Base-by-base conservation (phyloP, 2,113 vertebrate species). In the Hemiprocne comata region DNA sequence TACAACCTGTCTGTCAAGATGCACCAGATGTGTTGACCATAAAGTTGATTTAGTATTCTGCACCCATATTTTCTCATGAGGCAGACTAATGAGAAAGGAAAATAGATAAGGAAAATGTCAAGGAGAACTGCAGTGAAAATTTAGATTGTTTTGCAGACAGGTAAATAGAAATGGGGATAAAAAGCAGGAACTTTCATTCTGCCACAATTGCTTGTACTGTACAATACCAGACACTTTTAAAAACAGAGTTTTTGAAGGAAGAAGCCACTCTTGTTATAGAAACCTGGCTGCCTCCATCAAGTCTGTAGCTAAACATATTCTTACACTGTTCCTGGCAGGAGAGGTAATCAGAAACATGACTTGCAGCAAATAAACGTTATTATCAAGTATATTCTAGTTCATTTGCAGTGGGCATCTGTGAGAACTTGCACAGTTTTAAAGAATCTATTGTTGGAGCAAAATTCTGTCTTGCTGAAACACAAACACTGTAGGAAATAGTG, bases 91-190 rank as follows among this genome's bases (percentile, higher is more conserved):
- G 85, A 95, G 92, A 94, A 88, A 94, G 79, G 90, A 95, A 97
- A 94, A 74, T 86, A 97, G 94, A 92, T 96, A 95, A 97, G 88
- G 74, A 71, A 96, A 96, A 98, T 97, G 95, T 97, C 97, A 97
- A 97, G 95, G 92, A 96, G 89, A 95, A 92, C 33, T 74, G 81
- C 85, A 92, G 55, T 76, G 71, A 89, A 95, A 95, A 78, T 97
- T 80, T 89, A 89, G 88, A 86, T 97, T 97, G 86, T 94, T 92
- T 96, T 94, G 38, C 94, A 96, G 87, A 90, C 83, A 95, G 93
- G 87, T 94, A 96, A 96, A 96, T 96, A 94, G 93, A 94, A 94
- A 28, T 0, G 0, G 53, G 79, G 61, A 89, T 86, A 89, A 93
- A 93, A 95, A 64, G 24, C 50, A 80, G 55, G 48, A 94, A 75